Conservation (phyloP, 2,888 invertebrate genomes). For the Empis livida region DNA sequence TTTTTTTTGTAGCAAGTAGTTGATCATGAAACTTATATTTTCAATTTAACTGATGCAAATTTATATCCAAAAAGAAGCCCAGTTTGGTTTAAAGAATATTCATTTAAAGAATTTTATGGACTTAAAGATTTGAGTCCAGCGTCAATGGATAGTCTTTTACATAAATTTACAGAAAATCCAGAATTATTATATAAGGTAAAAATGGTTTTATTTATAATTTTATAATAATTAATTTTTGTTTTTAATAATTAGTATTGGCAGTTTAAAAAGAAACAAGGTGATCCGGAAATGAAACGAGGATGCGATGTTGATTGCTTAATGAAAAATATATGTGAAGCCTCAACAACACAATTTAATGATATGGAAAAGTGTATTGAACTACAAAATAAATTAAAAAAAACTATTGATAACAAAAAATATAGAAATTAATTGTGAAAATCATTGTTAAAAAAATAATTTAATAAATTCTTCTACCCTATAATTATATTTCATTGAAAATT, state of each 20-base stretch:
- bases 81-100: slow-evolving; percentile 61
- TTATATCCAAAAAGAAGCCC: slow-evolving; percentile 42
- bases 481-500: neutral
- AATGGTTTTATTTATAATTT: neutral
- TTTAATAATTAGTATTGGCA: slow-evolving; percentile 18
- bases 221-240: neutral
- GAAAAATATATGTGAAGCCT: slow-evolving; percentile 22
- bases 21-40: slow-evolving; percentile 57
- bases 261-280: slow-evolving; percentile 21
- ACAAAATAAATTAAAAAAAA: slow-evolving; percentile 16
- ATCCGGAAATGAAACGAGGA: slow-evolving; percentile 22
- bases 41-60: slow-evolving; percentile 65
- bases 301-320: slow-evolving; percentile 23
- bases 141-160: slow-evolving; percentile 48
- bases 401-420: slow-evolving; percentile 15
- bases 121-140: slow-evolving; percentile 45
- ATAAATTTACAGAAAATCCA: slow-evolving; percentile 39
- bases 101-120: slow-evolving; percentile 54
- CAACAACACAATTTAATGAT: slow-evolving; percentile 20
- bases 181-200: slow-evolving; percentile 21
- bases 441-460: neutral
- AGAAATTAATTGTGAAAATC: neutral
- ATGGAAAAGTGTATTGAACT: slow-evolving; percentile 22
- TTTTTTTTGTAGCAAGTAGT: slow-evolving; percentile 41
- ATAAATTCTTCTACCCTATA: too few relatives aligned